Conservation (phyloP, 2,888 invertebrate species). For the Drosophila helvetica region DNA sequence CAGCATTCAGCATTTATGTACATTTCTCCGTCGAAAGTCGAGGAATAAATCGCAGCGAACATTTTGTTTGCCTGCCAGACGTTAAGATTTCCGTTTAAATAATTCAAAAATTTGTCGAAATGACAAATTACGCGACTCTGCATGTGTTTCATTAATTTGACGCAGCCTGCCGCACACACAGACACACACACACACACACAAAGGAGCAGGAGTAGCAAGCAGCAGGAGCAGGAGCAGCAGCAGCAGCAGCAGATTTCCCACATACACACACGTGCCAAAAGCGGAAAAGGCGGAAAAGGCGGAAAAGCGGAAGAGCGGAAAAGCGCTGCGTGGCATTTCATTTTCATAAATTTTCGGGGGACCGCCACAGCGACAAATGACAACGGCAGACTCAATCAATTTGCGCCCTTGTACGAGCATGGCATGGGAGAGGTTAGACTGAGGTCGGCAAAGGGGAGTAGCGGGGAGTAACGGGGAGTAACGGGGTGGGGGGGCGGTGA, state of each 20-base stretch:
- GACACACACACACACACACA: not conserved
- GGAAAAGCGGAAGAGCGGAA: constrained; percentile 55
- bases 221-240: constrained; percentile 6
- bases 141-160: constrained; percentile 73
- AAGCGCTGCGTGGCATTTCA: constrained; percentile 63
- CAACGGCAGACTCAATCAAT: constrained; percentile 75
- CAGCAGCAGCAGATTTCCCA: constrained; percentile 24
- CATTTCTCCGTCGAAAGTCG: constrained; percentile 31
- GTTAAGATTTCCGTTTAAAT: constrained; percentile 72
- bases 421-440: constrained; percentile 8
- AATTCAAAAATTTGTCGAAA: constrained; percentile 74
- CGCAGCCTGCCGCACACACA: constrained; percentile 29
- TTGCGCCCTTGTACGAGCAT: constrained; percentile 46
- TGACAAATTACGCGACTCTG: constrained; percentile 71
- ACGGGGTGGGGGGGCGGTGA: not conserved
- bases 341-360: constrained; percentile 69
- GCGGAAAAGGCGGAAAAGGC: constrained; percentile 38
- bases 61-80: constrained; percentile 50
- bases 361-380: constrained; percentile 69
- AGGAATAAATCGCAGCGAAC: constrained; percentile 42
- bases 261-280: constrained; percentile 45
- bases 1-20: not conserved
- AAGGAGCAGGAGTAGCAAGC: no score
- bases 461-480: not conserved
- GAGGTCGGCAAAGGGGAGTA: not conserved